A percentile compares a stretch with the other conserved stretches of the same genome.
phyloP scores from a whole-genome alignment of 2,797 vertebrate species.

The Hoplostethus mediterraneus region DNA sequence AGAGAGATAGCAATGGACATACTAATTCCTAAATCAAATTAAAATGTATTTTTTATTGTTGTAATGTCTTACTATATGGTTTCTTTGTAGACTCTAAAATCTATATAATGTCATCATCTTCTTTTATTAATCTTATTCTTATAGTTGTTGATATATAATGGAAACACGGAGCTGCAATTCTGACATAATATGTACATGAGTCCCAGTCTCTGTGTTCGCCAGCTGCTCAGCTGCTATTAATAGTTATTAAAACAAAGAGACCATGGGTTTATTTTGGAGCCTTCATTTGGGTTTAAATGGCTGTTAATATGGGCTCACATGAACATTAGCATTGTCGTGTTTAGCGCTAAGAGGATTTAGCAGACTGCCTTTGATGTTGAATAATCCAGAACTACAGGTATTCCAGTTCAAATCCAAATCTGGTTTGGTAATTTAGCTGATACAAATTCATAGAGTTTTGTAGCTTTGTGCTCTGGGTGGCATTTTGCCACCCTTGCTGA shows the following conservation, averaged over 20 bases:
- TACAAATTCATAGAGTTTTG: neutral
- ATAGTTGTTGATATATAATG: slow-evolving; percentile 1
- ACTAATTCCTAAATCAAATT: too few relatives aligned
- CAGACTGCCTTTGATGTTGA: slow-evolving; percentile 15
- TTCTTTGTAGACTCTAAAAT: too few relatives aligned
- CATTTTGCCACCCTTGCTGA: neutral
- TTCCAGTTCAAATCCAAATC: neutral
- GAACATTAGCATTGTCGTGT: slow-evolving; percentile 62
- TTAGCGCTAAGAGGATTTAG: slow-evolving; percentile 51
- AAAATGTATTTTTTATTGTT: too few relatives aligned
- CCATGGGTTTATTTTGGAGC: slow-evolving; percentile 50
- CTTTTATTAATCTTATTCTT: slow-evolving; percentile 4
- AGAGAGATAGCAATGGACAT: neutral
- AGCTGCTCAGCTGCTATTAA: slow-evolving; percentile 69
- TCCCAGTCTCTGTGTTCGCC: slow-evolving; percentile 48
- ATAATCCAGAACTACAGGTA: slow-evolving; percentile 13
- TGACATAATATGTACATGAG: slow-evolving; percentile 48
- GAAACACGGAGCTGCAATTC: slow-evolving; percentile 23
- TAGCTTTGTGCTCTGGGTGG: neutral
- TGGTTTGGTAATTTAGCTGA: neutral
- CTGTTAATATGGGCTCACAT: slow-evolving; percentile 59
- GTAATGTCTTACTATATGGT: too few relatives aligned
- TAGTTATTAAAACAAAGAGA: slow-evolving; percentile 55
- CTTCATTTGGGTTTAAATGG: slow-evolving; percentile 64
- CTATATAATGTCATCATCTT: neutral